Evolutionary conservation across 2,113 vertebrate genomes (phyloP).

Genomic region (Herpailurus yagouaroundi): DNA sequence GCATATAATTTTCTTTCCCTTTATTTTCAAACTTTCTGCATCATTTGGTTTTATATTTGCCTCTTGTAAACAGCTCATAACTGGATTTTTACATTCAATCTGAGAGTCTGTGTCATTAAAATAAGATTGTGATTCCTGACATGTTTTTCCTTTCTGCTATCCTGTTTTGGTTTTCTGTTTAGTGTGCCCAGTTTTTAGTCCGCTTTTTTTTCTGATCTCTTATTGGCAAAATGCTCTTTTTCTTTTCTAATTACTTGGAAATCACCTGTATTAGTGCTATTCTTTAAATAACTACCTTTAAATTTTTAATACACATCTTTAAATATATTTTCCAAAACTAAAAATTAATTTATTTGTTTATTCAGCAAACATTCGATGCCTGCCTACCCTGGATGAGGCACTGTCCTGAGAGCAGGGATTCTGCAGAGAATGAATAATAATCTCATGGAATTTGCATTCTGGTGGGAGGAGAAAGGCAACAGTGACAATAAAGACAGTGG

Average conservation of each 20-base stretch:
- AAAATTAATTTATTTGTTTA: neutral
- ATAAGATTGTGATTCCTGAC: neutral
- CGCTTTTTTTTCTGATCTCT: neutral
- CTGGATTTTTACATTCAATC: constrained; percentile 4
- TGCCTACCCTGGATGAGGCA: neutral
- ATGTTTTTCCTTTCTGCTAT: neutral
- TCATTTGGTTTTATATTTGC: constrained; percentile 45
- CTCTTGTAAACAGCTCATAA: constrained; percentile 21
- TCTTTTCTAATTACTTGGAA: constrained; percentile 6
- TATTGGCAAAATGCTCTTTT: neutral
- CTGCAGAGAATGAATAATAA: neutral
- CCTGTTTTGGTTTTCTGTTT: neutral
- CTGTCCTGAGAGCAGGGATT: neutral
- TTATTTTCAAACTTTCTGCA: constrained; percentile 38
- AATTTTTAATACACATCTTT: neutral
- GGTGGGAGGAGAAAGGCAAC: neutral
- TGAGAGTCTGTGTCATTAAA: neutral
- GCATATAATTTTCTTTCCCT: constrained; percentile 42
- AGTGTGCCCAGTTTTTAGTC: neutral
- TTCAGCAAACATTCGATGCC: neutral
- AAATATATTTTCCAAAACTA: neutral
- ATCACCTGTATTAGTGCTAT: neutral
- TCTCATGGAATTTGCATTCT: neutral
- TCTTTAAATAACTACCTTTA: constrained; percentile 33
- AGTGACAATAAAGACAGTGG: neutral